A percentile compares a stretch with the other conserved stretches of the same genome.
Evolutionary conservation across 2,888 invertebrate species (phyloP).

Genomic region (Drosophila macrospina): DNA sequence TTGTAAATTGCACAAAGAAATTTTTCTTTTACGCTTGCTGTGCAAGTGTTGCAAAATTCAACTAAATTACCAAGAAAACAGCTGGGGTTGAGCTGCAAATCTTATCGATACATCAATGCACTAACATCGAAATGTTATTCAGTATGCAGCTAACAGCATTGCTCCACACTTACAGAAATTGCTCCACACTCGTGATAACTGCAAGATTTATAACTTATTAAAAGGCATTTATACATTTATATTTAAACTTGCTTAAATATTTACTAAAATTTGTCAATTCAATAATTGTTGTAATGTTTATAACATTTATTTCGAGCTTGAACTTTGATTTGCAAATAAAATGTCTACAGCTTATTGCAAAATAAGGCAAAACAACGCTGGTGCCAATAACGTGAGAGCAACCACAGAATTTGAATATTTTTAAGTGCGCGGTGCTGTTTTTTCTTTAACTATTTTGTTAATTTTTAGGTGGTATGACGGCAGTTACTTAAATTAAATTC

Average conservation of each 20-base stretch:
- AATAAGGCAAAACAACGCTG: conserved; percentile 46
- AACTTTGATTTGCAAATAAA: conserved; percentile 31
- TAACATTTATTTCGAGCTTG: conserved; percentile 64
- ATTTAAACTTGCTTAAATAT: conserved; percentile 6
- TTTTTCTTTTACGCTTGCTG: conserved; percentile 62
- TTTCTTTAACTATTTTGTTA: conserved; percentile 26
- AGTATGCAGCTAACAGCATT: conserved; percentile 10
- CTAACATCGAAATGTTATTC: conserved; percentile 23
- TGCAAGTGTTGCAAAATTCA: conserved; percentile 58
- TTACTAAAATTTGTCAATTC: conserved; percentile 15
- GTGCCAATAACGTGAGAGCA: conserved; percentile 52
- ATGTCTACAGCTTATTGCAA: conserved; percentile 32
- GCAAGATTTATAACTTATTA: neutral
- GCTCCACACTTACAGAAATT: conserved; percentile 20
- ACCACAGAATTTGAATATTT: conserved; percentile 35
- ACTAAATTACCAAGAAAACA: conserved; percentile 43
- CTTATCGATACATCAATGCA: conserved; percentile 47
- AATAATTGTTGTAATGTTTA: conserved; percentile 28
- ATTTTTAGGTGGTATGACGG: conserved; percentile 59
- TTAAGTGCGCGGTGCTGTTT: conserved; percentile 54
- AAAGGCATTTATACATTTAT: neutral
- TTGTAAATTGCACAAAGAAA: conserved; percentile 67
- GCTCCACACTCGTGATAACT: conserved; percentile 1
- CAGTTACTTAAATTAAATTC: conserved; percentile 64
- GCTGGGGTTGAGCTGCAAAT: conserved; percentile 52